Percentiles rank a stretch among this genome's conserved stretches.
Evolutionary conservation across 2,113 vertebrate genomes (phyloP).

Genomic region (Epinephelus moara): DNA sequence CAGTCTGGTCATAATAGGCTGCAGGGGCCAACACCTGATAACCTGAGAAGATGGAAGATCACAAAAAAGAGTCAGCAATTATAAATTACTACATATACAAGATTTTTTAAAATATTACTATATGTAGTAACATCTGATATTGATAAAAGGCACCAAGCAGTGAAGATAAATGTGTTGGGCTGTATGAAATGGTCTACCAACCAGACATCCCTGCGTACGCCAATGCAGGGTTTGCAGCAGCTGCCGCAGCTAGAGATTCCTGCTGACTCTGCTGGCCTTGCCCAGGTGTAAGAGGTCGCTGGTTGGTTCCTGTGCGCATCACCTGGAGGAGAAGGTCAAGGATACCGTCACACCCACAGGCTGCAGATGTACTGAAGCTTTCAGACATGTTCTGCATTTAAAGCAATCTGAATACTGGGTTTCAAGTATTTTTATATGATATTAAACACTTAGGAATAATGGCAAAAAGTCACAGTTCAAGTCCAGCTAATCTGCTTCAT

Average conservation of each 20-base stretch:
- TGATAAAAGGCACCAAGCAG: background rate
- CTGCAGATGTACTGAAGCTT: background rate
- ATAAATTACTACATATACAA: background rate
- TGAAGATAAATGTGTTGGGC: background rate
- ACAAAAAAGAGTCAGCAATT: background rate
- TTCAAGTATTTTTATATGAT: background rate
- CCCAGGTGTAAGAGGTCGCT: conserved; percentile 95
- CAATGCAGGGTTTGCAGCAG: conserved; percentile 93
- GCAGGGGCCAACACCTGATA: conserved; percentile 96
- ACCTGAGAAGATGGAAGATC: conserved; percentile 77
- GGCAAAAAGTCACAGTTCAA: background rate
- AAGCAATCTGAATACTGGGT: background rate
- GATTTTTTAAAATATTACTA: background rate
- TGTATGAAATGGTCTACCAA: conserved; percentile 66
- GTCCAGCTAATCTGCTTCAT: background rate
- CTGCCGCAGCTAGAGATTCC: conserved; percentile 90
- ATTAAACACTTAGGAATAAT: background rate
- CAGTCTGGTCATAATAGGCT: conserved; percentile 97
- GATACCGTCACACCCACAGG: background rate
- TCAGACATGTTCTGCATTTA: background rate
- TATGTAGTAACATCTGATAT: too few relatives aligned
- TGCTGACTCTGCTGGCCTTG: conserved; percentile 96
- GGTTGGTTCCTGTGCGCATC: conserved; percentile 92
- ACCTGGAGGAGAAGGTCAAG: conserved; percentile 83
- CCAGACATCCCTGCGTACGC: conserved; percentile 97